Percentiles rank a stretch among this genome's conserved stretches.
Conservation (phyloP, 2,113 vertebrate species). For the Columbina picui region DNA sequence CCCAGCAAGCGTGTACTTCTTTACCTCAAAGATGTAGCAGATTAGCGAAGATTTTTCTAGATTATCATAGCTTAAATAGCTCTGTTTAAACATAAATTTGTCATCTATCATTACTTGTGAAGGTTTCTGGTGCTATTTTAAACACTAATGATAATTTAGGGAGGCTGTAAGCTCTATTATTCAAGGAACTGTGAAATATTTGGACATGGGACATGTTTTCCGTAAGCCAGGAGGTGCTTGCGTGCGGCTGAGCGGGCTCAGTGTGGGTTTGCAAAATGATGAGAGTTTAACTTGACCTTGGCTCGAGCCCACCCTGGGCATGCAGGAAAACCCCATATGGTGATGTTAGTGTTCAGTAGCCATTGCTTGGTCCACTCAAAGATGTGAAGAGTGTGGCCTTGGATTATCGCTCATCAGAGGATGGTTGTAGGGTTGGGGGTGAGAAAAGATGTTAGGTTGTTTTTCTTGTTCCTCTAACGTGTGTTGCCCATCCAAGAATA, state of each 20-base stretch:
- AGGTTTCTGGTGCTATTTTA: background rate
- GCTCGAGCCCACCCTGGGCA: fast-evolving
- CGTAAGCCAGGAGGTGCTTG: background rate
- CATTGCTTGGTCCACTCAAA: background rate
- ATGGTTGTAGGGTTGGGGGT: background rate
- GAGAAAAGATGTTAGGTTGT: background rate
- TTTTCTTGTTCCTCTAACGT: background rate
- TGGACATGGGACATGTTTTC: background rate
- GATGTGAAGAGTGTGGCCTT: background rate
- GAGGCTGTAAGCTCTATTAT: background rate
- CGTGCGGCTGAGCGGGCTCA: fast-evolving
- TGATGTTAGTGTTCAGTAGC: background rate
- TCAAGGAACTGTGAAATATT: background rate
- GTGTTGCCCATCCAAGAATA: background rate
- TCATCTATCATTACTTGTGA: background rate
- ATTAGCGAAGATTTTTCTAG: background rate
- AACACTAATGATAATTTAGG: constrained; percentile 2
- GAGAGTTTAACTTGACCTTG: background rate
- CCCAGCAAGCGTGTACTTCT: background rate
- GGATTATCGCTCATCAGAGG: background rate
- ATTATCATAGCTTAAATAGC: background rate
- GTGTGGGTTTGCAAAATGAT: background rate
- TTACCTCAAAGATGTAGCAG: background rate
- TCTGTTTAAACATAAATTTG: background rate
- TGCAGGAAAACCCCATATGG: fast-evolving